Base-by-base conservation (phyloP, 2,888 invertebrate genomes). In the Nemurella pictetii region DNA sequence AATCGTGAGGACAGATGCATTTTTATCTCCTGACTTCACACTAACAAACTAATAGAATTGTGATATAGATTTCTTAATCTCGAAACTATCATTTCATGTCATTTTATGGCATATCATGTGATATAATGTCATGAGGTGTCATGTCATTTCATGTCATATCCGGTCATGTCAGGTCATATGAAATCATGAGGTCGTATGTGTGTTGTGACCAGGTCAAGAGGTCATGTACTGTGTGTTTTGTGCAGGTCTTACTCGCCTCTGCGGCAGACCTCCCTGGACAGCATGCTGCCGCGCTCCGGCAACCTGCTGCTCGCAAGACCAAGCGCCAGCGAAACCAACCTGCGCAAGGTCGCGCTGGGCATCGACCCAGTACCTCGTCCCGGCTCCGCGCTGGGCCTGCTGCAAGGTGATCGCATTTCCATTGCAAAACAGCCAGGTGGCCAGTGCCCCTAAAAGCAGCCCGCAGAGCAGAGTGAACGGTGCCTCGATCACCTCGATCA, bases 251-350 rank as follows among this genome's bases (percentile, higher is more conserved):
- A 88, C 84, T 90, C 90, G 26, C 89, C 90, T 20, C 87, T 90
- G 84, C 87, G 90, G 86, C 88, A 88, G 86, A 87, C 89, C 15
- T 89, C 89, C n/a, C 87, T 89, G 85, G 90, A 90, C 85, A 88
- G 88, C 30, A 88, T 86, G 84, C 85, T 86, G 83, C 86, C 80
- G 72, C 86, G 83, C 55, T 87, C 89, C 80, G 89, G 89, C 73
- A 89, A 88, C 87, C 88, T 89, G 80, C 87, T 89, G 87, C 87
- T 90, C 85, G 89, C 90, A 77, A 87, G 90, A 85, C 90, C 91
- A 36, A 91, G 90, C 86, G 89, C 90, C 84, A 91, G 91, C 87
- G 91, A 91, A 89, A 91, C 90, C 30, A 91, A 91, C 87, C 88
- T 91, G 15, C 88, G 90, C 36, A 90, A 90, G 87, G 88, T 90